phyloP scores from a whole-genome alignment of 2,113 vertebrate species.

The Semnornis frantzii region DNA sequence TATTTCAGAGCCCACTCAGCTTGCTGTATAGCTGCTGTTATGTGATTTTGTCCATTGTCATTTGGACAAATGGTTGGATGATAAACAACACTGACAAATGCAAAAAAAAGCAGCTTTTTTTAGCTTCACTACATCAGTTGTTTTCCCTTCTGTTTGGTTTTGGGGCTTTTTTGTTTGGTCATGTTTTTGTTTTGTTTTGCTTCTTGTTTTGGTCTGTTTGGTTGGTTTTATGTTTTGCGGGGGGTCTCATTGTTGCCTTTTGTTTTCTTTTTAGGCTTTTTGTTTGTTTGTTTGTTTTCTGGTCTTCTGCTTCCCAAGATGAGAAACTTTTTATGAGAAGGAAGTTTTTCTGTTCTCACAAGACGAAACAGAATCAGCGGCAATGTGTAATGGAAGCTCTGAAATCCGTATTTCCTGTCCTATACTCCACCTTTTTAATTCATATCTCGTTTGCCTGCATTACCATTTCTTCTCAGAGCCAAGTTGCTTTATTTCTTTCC shows the following conservation, averaged over 20 bases:
- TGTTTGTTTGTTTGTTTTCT: too few species aligned
- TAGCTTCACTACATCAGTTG: neutral
- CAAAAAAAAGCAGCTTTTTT: neutral
- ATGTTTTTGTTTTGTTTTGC: too few species aligned
- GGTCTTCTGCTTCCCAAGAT: neutral
- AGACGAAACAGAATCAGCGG: neutral
- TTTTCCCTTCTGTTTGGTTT: neutral
- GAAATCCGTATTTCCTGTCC: neutral
- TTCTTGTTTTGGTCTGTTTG: too few species aligned
- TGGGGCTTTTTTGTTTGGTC: too few species aligned
- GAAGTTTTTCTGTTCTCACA: neutral
- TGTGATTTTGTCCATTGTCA: neutral
- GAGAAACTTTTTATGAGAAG: neutral
- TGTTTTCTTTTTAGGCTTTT: neutral
- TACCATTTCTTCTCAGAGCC: neutral
- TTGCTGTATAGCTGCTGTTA: neutral
- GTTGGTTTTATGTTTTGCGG: too few species aligned
- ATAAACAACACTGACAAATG: neutral
- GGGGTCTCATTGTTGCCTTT: too few species aligned
- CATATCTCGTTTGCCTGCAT: neutral
- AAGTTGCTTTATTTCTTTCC: neutral
- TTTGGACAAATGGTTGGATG: neutral
- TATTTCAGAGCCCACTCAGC: neutral
- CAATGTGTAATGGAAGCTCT: neutral
- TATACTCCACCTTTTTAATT: neutral